Evolutionary conservation across 2,797 vertebrate genomes (phyloP), one percentile per base, ranked within the genome.

Genomic region (Atherinosoma microstoma): DNA sequence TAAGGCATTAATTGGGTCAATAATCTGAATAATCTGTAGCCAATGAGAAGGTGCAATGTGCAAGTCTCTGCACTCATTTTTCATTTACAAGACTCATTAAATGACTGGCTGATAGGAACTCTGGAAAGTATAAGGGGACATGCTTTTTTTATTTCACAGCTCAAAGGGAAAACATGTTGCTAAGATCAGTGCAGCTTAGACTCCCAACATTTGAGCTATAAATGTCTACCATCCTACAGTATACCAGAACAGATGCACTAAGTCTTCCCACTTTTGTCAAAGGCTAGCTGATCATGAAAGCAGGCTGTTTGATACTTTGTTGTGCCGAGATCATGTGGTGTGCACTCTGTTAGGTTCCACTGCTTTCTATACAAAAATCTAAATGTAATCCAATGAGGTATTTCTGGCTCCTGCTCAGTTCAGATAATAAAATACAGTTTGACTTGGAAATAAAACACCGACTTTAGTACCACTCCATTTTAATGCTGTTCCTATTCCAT

Each of bases 151-250:
- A 71, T 63, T 66, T 76, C 54, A 62, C 45, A 57, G 20, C 63
- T 60, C n/a, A 74, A 62, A 45, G 20, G 2, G 5, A 61, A 75
- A 63, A 24, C 18, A 35, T 27, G 57, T 30, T 70, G 29, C 18
- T 68, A 35, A 53, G n/a, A 73, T 59, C 36, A 38, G 32, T 38
- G 10, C 36, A 64, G 8, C 63, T 80, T 65, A 45, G 30, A 66
- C 57, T 73, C 29, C 57, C 45, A 63, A 59, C 30, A 64, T 63
- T 45, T 45, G 64, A 64, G 54, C 66, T 83, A 71, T 64, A 67
- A 78, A 74, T 66, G 57, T 74, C 67, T 57, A 9, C 22, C 57
- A 35, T 73, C 12, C 51, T 15, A 56, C 56, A 76, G 16, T 32
- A 63, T n/a, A 58, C 56, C 20, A 66, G 73, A 64, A 75, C 15